phyloP scores from a whole-genome alignment of 2,797 vertebrate species.

The Rachycentron canadum region DNA sequence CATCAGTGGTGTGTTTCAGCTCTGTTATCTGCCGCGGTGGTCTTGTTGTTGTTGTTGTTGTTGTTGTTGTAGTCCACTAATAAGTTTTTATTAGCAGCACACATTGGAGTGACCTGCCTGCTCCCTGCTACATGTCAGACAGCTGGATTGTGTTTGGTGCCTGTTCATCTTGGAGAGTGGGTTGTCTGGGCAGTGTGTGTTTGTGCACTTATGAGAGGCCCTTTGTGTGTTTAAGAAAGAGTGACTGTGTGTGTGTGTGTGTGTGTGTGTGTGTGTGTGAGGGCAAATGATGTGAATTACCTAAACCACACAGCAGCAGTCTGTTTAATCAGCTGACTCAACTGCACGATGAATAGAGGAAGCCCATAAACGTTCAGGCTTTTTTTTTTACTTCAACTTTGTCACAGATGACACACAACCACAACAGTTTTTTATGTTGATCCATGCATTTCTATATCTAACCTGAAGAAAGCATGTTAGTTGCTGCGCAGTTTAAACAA shows the following conservation, averaged over 20 bases:
- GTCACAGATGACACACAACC: neutral
- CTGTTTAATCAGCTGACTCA: conserved; percentile 63
- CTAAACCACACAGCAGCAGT: conserved; percentile 54
- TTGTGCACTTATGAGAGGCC: conserved; percentile 43
- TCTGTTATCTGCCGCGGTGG: conserved; percentile 18
- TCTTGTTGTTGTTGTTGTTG: conserved; percentile 14
- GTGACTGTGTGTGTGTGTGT: conserved; percentile 20
- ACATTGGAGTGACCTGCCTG: conserved; percentile 40
- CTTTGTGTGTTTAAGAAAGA: conserved; percentile 50
- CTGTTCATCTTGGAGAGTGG: conserved; percentile 55
- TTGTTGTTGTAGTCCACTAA: conserved; percentile 40
- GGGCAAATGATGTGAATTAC: conserved; percentile 47
- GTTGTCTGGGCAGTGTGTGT: conserved; percentile 38
- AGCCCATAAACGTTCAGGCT: conserved; percentile 8
- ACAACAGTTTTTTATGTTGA: conserved; percentile 11
- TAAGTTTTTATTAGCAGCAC: conserved; percentile 34
- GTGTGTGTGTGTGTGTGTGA: conserved; percentile 11
- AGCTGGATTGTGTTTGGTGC: conserved; percentile 42
- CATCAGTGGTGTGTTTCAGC: conserved; percentile 15
- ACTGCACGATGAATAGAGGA: conserved; percentile 22
- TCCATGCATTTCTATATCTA: neutral
- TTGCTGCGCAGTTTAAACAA: neutral
- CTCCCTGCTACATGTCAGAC: conserved; percentile 39
- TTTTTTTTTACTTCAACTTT: conserved; percentile 34
- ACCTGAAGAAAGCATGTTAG: neutral